phyloP scores from a whole-genome alignment of 2,888 invertebrate genomes.

The Ectemnius continuus region DNA sequence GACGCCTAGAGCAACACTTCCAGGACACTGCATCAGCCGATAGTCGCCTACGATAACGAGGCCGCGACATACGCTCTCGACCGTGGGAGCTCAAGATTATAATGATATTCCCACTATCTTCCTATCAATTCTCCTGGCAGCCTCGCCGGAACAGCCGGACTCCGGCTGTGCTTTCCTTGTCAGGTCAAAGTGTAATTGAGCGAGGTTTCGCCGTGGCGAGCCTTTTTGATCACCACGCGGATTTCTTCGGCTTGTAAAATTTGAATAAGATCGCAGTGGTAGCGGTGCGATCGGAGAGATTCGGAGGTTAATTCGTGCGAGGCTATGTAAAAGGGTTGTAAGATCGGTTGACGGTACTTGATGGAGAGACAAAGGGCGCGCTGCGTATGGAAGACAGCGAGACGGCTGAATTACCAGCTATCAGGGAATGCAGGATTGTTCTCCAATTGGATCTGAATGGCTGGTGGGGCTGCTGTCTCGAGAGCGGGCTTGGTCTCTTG shows the following conservation, averaged over 20 bases:
- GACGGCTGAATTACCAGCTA: neutral
- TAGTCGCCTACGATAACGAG: conserved; percentile 48
- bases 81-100: conserved; percentile 36
- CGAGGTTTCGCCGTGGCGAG: too few relatives aligned
- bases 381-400: conserved; percentile 3
- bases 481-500: conserved; percentile 57
- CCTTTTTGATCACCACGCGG: neutral
- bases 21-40: conserved; percentile 49
- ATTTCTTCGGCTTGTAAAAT: neutral
- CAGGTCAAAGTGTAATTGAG: neutral
- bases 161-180: neutral
- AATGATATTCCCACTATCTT: conserved; percentile 10
- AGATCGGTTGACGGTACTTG: too few relatives aligned
- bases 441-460: conserved; percentile 20
- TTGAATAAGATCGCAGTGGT: neutral
- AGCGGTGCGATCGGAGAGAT: neutral
- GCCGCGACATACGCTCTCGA: conserved; percentile 46
- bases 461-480: conserved; percentile 5
- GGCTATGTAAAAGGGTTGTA: neutral
- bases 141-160: neutral
- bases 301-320: neutral
- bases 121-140: neutral
- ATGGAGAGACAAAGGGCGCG: neutral
- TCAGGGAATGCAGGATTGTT: conserved; percentile 24
- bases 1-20: conserved; percentile 59